Percentiles rank a stretch among this genome's conserved stretches.
These are phyloP conservation scores for Sylvicola fuscatus DNA, from an alignment of 2,888 invertebrate species.

Conservation along the genomic window DNA sequence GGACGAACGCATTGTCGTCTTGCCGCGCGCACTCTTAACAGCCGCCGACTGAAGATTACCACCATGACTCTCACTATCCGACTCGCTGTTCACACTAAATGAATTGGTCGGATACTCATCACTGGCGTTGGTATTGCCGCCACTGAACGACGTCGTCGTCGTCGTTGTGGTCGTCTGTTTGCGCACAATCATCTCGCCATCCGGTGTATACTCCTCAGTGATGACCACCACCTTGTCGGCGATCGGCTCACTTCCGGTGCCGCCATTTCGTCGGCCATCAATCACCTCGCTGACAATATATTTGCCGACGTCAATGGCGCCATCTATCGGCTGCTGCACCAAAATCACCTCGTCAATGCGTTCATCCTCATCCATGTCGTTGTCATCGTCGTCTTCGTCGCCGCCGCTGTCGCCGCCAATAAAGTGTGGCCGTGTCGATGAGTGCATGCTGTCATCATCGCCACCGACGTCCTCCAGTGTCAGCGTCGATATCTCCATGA, in stretches of 20 bases:
- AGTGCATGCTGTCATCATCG: background rate
- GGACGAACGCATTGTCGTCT: slow-evolving; percentile 36
- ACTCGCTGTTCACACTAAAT: slow-evolving; percentile 23
- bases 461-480: slow-evolving; percentile 1
- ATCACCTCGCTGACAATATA: too few species aligned
- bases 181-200: background rate
- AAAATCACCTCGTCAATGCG: slow-evolving; percentile 5
- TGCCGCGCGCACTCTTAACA: slow-evolving; percentile 10
- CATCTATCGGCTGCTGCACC: background rate
- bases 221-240: background rate
- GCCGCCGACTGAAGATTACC: slow-evolving; percentile 13
- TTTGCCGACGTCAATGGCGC: background rate
- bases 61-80: slow-evolving; percentile 22
- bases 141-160: too few species aligned
- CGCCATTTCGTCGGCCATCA: too few species aligned
- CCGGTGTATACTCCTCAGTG: slow-evolving; percentile 2
- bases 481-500: slow-evolving; percentile 2
- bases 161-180: background rate
- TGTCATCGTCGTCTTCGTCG: background rate
- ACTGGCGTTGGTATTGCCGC: too few species aligned
- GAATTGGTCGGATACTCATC: slow-evolving; percentile 11
- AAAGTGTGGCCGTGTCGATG: too few species aligned
- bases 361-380: background rate
- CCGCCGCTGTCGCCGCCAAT: too few species aligned
- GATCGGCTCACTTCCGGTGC: background rate